phyloP scores from a whole-genome alignment of 2,113 vertebrate species.

The Apteryx owenii region DNA sequence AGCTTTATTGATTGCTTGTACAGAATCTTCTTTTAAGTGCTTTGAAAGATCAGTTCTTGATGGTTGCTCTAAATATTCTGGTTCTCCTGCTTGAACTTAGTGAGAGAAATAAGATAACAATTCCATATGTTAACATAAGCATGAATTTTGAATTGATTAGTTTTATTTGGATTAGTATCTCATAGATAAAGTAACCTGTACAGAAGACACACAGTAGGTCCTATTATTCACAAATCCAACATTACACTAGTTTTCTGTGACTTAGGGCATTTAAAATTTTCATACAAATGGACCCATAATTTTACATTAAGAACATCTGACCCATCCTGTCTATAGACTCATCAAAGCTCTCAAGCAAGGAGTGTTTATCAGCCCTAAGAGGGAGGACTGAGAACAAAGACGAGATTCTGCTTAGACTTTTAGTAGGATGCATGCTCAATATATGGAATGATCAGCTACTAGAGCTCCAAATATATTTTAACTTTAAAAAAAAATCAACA shows the following conservation, averaged over 20 bases:
- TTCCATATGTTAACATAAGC: constrained; percentile 27
- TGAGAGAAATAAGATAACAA: constrained; percentile 61
- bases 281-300: not conserved
- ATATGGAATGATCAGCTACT: not conserved
- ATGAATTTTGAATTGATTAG: not conserved
- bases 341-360: not conserved
- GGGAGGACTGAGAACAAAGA: not conserved
- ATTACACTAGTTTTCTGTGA: not conserved
- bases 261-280: not conserved
- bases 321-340: not conserved
- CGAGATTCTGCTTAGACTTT: not conserved
- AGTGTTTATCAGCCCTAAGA: rapidly evolving
- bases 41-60: constrained; percentile 90
- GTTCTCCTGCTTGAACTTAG: constrained; percentile 86
- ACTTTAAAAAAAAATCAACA: not conserved
- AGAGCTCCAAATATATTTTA: not conserved
- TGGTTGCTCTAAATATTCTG: constrained; percentile 97
- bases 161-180: not conserved
- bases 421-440: not conserved
- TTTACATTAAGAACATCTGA: not conserved
- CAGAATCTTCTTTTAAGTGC: constrained; percentile 92
- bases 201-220: not conserved
- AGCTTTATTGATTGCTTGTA: constrained; percentile 89
- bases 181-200: not conserved
- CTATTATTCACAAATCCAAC: not conserved